Base-by-base conservation (phyloP, 2,113 vertebrate species). In the Malaclemys terrapin region DNA sequence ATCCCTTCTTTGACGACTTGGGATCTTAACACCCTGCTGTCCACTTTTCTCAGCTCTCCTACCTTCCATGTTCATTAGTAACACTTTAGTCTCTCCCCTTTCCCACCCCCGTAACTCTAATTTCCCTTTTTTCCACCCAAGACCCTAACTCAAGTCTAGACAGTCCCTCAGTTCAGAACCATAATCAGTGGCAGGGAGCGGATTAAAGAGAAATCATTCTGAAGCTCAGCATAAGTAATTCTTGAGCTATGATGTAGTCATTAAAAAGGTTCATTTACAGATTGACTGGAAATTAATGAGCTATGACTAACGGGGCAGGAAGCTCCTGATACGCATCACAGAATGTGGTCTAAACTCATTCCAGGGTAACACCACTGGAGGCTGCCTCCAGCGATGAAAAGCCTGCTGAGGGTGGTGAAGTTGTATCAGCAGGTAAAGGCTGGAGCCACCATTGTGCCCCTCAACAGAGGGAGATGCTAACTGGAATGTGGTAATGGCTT, bases 91-190 rank as follows among this genome's bases (percentile, higher is more conserved):
- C 79, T 31, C 45, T 0, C 87, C 92, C 47, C 91, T 89, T 93
- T 92, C 96, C 95, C 94, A 91, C 88, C 91, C 24, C 92, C 84
- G 27, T 20, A 93, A 88, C 6, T 38, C n/a, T 85, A 1, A 35
- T 93, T 94, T 96, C 52, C 42, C 75, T 89, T 91, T 97, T 97
- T 96, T 94, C 94, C 84, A 82, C 88, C 96, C 92, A 91, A 94
- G 90, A 97, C 96, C 90, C 89, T 94, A 95, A 97, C 93, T 53
- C 96, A 95, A 95, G 96, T 97, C 97, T 97, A 98, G 97, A 96
- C 96, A 95, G 90, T 89, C 95, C 91, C 92, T 92, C 75, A 82
- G 25, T 94, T 92, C 84, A 94, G 94, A 91, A 89, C 91, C 38
- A 91, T 54, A 97, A 96, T 94, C 95, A 94, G 97, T 97, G 93